These are phyloP conservation scores for Acronicta alni DNA, from an alignment of 2,888 invertebrate genomes.

Conservation along the genomic window DNA sequence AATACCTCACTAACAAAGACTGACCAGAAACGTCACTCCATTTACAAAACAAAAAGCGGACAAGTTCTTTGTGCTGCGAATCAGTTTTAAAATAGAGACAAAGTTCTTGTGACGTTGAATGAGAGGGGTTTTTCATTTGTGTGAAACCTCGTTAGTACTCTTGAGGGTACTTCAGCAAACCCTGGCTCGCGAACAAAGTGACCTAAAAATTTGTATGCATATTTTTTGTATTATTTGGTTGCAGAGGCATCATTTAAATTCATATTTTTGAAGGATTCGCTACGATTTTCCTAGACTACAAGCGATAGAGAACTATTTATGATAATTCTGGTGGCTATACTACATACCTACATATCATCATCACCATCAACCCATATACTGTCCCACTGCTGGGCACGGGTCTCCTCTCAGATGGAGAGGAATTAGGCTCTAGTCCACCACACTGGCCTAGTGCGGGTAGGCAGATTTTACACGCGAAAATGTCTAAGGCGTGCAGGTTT, in stretches of 20 bases:
- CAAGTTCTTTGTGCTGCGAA: constrained; percentile 53
- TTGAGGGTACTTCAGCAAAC: constrained; percentile 53
- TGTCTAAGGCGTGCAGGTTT: too few species aligned
- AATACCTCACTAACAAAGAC: constrained; percentile 1
- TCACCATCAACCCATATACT: too few species aligned
- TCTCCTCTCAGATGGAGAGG: too few species aligned
- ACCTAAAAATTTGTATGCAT: constrained; percentile 59
- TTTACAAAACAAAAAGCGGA: constrained; percentile 38
- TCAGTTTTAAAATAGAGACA: constrained; percentile 59
- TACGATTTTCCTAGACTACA: neutral
- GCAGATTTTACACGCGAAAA: too few species aligned
- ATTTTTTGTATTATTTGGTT: constrained; percentile 42
- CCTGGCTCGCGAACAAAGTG: constrained; percentile 50
- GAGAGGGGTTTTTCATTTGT: constrained; percentile 63
- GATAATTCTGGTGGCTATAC: too few species aligned
- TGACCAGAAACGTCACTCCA: constrained; percentile 30
- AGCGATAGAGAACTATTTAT: too few species aligned
- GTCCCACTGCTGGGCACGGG: too few species aligned
- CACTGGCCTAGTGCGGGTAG: too few species aligned
- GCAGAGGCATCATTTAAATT: constrained; percentile 16
- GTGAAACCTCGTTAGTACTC: constrained; percentile 62
- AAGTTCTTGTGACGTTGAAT: constrained; percentile 51
- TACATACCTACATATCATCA: too few species aligned
- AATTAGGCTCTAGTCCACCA: too few species aligned
- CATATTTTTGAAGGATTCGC: constrained; percentile 2